These are phyloP conservation scores for Sapayoa aenigma DNA, from an alignment of 2,113 vertebrate species.

Conservation along the genomic window DNA sequence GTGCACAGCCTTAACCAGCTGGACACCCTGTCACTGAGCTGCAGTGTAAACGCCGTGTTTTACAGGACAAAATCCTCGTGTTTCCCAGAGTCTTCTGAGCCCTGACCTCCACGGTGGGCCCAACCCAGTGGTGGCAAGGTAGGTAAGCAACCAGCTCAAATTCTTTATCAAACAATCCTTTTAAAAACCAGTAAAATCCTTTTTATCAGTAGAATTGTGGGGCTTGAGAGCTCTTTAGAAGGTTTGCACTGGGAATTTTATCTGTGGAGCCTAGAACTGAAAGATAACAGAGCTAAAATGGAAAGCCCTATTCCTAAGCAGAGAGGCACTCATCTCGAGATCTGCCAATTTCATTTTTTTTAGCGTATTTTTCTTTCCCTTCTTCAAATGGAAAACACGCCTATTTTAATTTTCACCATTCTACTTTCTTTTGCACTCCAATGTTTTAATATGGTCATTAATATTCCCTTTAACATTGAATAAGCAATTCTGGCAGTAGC, in stretches of 20 bases:
- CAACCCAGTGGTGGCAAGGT: background rate
- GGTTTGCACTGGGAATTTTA: background rate
- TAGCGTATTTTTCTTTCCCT: background rate
- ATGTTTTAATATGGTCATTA: background rate
- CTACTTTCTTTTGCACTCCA: background rate
- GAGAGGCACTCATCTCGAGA: background rate
- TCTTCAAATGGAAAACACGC: background rate
- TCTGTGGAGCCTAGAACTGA: background rate
- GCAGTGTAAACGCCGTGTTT: rapidly evolving
- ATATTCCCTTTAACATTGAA: background rate
- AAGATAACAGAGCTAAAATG: background rate
- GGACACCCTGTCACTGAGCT: background rate
- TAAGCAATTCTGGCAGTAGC: background rate
- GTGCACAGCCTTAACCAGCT: background rate
- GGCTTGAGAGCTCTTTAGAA: background rate
- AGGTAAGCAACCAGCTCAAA: background rate
- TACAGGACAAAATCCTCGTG: background rate
- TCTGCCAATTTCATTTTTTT: background rate
- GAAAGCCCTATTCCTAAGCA: background rate
- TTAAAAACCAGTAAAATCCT: background rate
- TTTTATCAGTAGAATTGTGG: background rate
- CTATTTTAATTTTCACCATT: background rate
- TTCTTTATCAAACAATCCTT: background rate
- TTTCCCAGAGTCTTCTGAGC: background rate
- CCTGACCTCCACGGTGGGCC: no score